Conservation (phyloP, 2,888 invertebrate genomes). For the Rotaria sp. region DNA sequence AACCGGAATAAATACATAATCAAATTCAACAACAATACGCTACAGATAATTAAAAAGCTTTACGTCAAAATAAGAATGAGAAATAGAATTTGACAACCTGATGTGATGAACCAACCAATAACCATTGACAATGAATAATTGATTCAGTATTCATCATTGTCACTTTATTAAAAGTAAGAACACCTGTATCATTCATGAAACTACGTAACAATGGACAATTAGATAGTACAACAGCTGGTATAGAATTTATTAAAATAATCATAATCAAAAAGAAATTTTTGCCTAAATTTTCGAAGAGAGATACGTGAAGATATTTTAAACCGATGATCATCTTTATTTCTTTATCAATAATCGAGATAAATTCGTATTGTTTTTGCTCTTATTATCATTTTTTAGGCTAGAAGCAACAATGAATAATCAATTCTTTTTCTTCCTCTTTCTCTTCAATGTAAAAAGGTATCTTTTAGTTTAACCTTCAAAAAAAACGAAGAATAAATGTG, state of each 20-base stretch:
- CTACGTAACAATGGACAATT: constrained; percentile 14
- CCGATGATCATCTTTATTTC: neutral
- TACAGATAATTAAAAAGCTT: neutral
- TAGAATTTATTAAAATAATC: neutral
- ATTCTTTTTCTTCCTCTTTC: neutral
- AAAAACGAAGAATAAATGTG: neutral
- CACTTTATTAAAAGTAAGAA: neutral
- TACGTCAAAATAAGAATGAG: neutral
- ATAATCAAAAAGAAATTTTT: neutral
- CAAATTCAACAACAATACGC: constrained; percentile 10
- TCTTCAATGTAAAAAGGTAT: neutral
- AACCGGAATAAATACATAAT: neutral
- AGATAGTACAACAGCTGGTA: neutral
- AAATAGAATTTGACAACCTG: neutral
- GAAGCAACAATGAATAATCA: neutral
- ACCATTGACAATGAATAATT: neutral
- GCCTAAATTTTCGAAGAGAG: neutral
- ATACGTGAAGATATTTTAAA: neutral
- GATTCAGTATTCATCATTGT: neutral
- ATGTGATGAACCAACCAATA: neutral
- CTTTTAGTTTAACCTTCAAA: neutral
- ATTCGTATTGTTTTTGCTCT: neutral
- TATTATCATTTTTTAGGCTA: neutral
- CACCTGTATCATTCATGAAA: constrained; percentile 10
- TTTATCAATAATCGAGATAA: neutral